Evolutionary conservation across 2,113 vertebrate genomes (phyloP).

Genomic region (Phalacrocorax pelagicus): DNA sequence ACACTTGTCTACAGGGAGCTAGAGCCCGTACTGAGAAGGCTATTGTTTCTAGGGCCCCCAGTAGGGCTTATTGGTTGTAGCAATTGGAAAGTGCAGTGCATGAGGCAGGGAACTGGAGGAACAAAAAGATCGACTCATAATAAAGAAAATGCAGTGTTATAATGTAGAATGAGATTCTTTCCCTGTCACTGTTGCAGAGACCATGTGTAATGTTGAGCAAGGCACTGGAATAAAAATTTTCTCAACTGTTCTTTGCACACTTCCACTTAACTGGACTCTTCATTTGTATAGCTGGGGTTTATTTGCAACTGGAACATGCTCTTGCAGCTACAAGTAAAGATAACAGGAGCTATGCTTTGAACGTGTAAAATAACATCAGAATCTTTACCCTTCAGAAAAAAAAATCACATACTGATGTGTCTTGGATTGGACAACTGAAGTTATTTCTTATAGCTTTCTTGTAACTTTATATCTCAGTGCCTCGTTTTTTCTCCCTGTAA

Average conservation of each 20-base stretch:
- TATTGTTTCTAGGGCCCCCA: background rate
- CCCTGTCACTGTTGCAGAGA: background rate
- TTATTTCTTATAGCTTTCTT: background rate
- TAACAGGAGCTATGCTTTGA: background rate
- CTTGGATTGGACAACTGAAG: background rate
- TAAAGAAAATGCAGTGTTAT: background rate
- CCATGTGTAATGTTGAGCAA: background rate
- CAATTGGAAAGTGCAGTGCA: background rate
- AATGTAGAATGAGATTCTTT: background rate
- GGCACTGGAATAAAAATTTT: background rate
- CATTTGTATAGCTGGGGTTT: background rate
- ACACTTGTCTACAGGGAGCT: background rate
- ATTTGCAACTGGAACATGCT: background rate
- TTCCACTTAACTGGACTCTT: background rate
- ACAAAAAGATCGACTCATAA: accelerated
- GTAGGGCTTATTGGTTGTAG: background rate
- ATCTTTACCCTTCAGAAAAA: background rate
- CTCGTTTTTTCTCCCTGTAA: background rate
- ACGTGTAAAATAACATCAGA: background rate
- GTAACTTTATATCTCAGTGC: background rate
- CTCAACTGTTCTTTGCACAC: background rate
- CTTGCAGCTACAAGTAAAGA: background rate
- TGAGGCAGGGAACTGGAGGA: background rate
- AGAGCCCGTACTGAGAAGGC: background rate
- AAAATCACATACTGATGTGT: background rate